A percentile compares a stretch with the other conserved stretches of the same genome.
Conservation (phyloP, 1,140 invertebrate species). For the Aphis gossypii region DNA sequence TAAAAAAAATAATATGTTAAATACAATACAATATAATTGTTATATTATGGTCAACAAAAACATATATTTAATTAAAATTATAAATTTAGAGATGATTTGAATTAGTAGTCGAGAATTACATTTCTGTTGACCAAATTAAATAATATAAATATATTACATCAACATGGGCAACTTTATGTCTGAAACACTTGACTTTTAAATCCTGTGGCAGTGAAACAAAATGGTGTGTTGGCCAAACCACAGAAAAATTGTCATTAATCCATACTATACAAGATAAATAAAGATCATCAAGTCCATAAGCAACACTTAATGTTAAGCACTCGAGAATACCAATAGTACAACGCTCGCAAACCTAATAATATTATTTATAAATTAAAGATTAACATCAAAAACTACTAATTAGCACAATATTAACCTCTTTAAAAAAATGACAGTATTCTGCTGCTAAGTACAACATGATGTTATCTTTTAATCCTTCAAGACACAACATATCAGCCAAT, state of each 20-base stretch:
- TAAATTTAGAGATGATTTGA: not conserved
- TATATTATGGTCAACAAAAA: constrained; percentile 28
- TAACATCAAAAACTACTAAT: not conserved
- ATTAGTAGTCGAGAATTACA: not conserved
- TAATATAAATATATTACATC: constrained; percentile 62
- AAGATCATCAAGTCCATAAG: constrained; percentile 86
- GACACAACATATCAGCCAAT: constrained; percentile 83
- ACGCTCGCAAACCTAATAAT: constrained; percentile 75
- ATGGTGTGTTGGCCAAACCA: constrained; percentile 85
- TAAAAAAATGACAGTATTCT: constrained; percentile 91
- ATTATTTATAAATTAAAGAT: not conserved
- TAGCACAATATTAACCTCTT: constrained; percentile 70
- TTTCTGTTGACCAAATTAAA: not conserved
- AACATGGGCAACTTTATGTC: constrained; percentile 80
- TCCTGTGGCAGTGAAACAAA: constrained; percentile 83
- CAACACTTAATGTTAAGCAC: constrained; percentile 80
- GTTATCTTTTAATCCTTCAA: constrained; percentile 89
- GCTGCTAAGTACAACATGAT: constrained; percentile 85
- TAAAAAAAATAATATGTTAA: constrained; percentile 27
- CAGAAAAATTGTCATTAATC: constrained; percentile 83
- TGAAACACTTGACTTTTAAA: constrained; percentile 81
- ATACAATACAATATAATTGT: constrained; percentile 27
- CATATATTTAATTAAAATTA: not conserved
- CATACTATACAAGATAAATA: constrained; percentile 83
- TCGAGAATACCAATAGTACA: constrained; percentile 82